These are phyloP conservation scores for Agrochola macilenta DNA, from an alignment of 2,888 invertebrate genomes.

Conservation along the genomic window DNA sequence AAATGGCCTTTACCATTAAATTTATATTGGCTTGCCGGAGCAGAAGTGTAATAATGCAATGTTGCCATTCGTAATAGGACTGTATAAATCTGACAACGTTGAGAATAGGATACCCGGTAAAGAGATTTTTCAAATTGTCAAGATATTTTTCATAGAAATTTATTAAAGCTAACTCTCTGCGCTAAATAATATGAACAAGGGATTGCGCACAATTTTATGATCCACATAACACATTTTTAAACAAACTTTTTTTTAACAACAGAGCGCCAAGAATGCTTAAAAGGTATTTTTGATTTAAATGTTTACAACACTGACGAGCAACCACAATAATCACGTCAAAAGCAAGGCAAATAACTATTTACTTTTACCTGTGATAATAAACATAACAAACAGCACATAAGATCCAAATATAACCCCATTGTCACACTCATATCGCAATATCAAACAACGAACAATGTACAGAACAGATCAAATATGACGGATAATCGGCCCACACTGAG, in stretches of 20 bases:
- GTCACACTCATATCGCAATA: conserved; percentile 18
- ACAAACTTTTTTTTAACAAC: neutral
- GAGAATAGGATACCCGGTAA: too few species aligned
- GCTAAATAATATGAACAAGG: too few species aligned
- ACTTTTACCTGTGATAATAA: neutral
- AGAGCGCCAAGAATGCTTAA: neutral
- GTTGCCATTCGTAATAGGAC: too few species aligned
- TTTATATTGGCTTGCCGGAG: too few species aligned
- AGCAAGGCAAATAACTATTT: neutral
- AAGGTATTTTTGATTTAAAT: neutral
- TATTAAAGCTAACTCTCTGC: too few species aligned
- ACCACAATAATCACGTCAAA: neutral
- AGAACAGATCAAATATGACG: conserved; percentile 73
- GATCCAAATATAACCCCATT: neutral
- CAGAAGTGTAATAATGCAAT: too few species aligned
- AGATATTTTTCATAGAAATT: too few species aligned
- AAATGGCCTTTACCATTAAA: too few species aligned
- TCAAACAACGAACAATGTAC: conserved; percentile 38
- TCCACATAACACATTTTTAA: too few species aligned
- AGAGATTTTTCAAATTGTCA: too few species aligned
- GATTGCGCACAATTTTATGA: too few species aligned
- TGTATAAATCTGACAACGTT: too few species aligned
- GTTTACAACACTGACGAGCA: neutral
- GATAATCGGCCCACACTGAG: conserved; percentile 73
- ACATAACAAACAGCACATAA: neutral